These are phyloP conservation scores for Elaphurus davidianus DNA, from an alignment of 2,113 vertebrate species.

Conservation along the genomic window DNA sequence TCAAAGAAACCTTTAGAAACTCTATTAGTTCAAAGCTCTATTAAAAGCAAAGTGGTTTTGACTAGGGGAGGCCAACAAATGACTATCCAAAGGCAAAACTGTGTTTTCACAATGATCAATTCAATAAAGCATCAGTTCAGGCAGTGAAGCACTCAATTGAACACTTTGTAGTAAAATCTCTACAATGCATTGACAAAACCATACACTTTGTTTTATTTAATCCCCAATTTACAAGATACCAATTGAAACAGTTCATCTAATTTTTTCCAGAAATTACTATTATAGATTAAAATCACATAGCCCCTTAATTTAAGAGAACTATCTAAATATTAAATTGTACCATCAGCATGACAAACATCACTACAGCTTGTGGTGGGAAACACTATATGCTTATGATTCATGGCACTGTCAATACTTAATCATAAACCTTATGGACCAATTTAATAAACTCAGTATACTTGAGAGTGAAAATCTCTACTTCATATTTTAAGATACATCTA, in stretches of 20 bases:
- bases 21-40: conserved; percentile 48
- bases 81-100: conserved; percentile 16
- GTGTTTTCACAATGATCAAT: conserved; percentile 14
- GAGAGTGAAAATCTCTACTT: neutral
- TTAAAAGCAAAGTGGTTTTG: conserved; percentile 57
- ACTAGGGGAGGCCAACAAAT: conserved; percentile 1
- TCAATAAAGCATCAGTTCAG: conserved; percentile 21
- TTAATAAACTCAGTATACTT: neutral
- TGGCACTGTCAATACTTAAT: neutral
- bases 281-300: neutral
- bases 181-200: neutral
- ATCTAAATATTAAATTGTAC: conserved; percentile 24
- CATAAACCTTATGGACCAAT: neutral
- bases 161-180: neutral
- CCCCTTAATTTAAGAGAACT: neutral
- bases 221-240: neutral
- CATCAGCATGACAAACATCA: neutral
- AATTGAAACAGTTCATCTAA: neutral
- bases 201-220: neutral
- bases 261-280: neutral
- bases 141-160: neutral
- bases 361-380: neutral
- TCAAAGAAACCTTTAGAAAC: conserved; percentile 58
- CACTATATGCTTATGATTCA: neutral
- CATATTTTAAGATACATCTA: neutral